phyloP scores from a whole-genome alignment of 2,797 vertebrate genomes.

The Gymnodraco acuticeps region DNA sequence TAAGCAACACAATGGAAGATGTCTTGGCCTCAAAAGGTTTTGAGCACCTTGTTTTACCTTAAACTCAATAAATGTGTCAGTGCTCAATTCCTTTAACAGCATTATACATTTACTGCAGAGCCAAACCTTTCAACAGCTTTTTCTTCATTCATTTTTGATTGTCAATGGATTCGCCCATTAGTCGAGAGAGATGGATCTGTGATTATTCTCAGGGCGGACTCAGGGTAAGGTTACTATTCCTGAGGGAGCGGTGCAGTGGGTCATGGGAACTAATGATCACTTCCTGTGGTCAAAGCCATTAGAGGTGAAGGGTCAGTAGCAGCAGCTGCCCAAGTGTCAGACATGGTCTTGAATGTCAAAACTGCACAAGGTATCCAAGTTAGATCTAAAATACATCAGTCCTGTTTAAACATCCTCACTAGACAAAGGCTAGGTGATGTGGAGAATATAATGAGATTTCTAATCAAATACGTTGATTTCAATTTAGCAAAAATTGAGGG shows the following conservation, averaged over 20 bases:
- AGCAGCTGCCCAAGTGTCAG: slow-evolving; percentile 48
- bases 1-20: neutral
- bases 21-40: neutral
- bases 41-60: too few relatives aligned
- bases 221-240: slow-evolving; percentile 30
- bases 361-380: slow-evolving; percentile 19
- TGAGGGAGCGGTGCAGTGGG: slow-evolving; percentile 32
- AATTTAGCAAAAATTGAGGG: too few relatives aligned
- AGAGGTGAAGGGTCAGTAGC: slow-evolving; percentile 50
- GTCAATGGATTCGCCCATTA: slow-evolving; percentile 10
- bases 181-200: slow-evolving; percentile 33
- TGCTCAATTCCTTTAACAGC: neutral
- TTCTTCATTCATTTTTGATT: slow-evolving; percentile 9
- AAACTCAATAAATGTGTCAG: too few relatives aligned
- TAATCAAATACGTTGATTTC: too few relatives aligned
- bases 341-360: neutral
- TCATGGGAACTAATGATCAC: slow-evolving; percentile 60
- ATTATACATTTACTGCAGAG: neutral
- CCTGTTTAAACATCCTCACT: neutral
- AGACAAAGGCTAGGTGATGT: too few relatives aligned
- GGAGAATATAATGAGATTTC: too few relatives aligned
- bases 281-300: slow-evolving; percentile 58
- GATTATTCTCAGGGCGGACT: slow-evolving; percentile 24
- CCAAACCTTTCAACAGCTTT: neutral
- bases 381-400: slow-evolving; percentile 9